Evolutionary conservation across 2,888 invertebrate genomes (phyloP), one percentile per base, ranked within the genome.

Genomic region (Drosophila paracracens): DNA sequence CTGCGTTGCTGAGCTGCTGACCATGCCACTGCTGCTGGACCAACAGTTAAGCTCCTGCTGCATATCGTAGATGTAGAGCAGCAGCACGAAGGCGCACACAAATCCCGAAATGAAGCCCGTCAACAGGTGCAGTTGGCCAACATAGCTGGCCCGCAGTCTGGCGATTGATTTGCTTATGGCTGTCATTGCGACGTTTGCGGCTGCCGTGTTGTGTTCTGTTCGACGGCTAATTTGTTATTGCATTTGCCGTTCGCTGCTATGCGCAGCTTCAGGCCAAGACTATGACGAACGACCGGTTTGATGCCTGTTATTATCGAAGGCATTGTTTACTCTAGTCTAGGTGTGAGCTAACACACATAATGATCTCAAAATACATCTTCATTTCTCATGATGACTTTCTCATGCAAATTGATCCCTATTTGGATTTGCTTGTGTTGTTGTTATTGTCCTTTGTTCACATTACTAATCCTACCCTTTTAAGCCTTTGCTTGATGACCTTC

Each of bases 71-170:
- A 83, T 52, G 33, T 72, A 76, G 6, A 91, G 63, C 1, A 92
- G 77, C 27, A 90, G 76, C 36, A 82, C 66, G 38, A 91, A 84
- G 38, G 92, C 91, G 64, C 82, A 75, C 11, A 87, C 57, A 31
- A 92, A 92, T 35, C 91, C 91, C 25, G 75, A 79, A 8, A 81
- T 79, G 59, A 92, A 91, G 18, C 92, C 92, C 18, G 77, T 72
- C 11, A 91, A 51, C 27, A 87, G 73, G 13, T 83, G 81, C 62
- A 67, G 35, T 51, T 58, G 52, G 7, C 62, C 29, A 25, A 46
- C 51, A 0, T 35, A 40, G 33, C 35, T 54, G 53, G 54, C 31
- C 11, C 58, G 48, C 8, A 75, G 21, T 29, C 59, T 75, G 27
- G 33, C 46, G 29, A 54, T 61, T 54, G 46, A 48, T 46, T 59